Percentiles rank a stretch among this genome's conserved stretches.
These are phyloP conservation scores for Phasia obesa DNA, from an alignment of 2,888 invertebrate species.

Conservation along the genomic window DNA sequence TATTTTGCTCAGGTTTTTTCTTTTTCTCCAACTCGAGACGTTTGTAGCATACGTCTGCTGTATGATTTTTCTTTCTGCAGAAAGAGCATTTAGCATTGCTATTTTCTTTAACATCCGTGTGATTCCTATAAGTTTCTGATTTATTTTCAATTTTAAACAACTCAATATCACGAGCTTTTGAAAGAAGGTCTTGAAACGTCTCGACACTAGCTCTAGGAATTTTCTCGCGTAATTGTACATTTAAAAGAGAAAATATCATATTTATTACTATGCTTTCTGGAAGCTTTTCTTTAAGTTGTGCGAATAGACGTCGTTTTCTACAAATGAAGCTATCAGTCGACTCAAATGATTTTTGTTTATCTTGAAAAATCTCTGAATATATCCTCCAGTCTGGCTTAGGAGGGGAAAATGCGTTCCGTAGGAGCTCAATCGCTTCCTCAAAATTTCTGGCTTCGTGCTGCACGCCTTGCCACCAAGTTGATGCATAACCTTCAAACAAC, in stretches of 20 bases:
- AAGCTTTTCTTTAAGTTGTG: not conserved
- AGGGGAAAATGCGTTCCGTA: not conserved
- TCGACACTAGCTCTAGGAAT: slow-evolving; percentile 10
- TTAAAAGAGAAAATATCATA: slow-evolving; percentile 25
- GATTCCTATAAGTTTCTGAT: not conserved
- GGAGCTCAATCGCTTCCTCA: not conserved
- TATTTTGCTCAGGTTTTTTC: slow-evolving; percentile 9
- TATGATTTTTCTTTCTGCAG: slow-evolving; percentile 24
- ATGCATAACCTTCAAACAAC: slow-evolving; percentile 27
- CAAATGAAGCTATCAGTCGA: not conserved
- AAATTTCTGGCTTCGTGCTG: slow-evolving; percentile 18
- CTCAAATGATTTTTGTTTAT: not conserved
- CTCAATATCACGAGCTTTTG: too few species aligned
- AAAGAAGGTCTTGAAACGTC: too few species aligned
- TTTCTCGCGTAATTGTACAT: not conserved
- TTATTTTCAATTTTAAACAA: not conserved
- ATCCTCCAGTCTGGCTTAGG: slow-evolving; percentile 16
- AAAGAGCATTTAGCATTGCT: not conserved
- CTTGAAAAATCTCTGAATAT: slow-evolving; percentile 7
- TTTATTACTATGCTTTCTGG: slow-evolving; percentile 11
- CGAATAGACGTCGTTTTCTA: slow-evolving; percentile 12
- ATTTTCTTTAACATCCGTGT: not conserved
- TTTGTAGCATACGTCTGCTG: slow-evolving; percentile 41
- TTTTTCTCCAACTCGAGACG: slow-evolving; percentile 15
- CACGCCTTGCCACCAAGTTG: slow-evolving; percentile 25